phyloP scores from a whole-genome alignment of 2,113 vertebrate genomes.

The Xiphophorus hellerii region DNA sequence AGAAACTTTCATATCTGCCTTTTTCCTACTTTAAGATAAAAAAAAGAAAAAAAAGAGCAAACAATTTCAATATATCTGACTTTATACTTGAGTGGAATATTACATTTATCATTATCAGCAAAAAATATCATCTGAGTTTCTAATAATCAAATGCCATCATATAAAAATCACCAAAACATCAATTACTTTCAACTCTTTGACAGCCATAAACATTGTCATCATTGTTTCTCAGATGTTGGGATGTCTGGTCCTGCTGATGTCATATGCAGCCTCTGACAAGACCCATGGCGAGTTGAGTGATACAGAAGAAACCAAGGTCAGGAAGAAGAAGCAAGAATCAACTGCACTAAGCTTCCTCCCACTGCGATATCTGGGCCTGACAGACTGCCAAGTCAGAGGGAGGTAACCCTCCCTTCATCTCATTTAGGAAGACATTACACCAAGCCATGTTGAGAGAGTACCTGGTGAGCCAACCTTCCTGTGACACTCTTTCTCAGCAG shows the following conservation, averaged over 20 bases:
- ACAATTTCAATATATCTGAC: no score
- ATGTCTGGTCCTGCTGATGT: slow-evolving; percentile 15
- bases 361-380: slow-evolving; percentile 63
- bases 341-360: slow-evolving; percentile 58
- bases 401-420: slow-evolving; percentile 51
- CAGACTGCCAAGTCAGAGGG: slow-evolving; percentile 67
- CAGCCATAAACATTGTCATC: slow-evolving; percentile 3
- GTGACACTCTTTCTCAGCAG: slow-evolving; percentile 16
- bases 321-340: slow-evolving; percentile 47
- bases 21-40: no score
- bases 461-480: slow-evolving; percentile 56
- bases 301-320: slow-evolving; percentile 63
- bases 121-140: neutral
- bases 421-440: slow-evolving; percentile 66
- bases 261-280: slow-evolving; percentile 14
- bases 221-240: neutral
- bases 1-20: no score
- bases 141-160: neutral
- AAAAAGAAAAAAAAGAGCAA: no score
- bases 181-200: neutral
- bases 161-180: neutral
- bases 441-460: slow-evolving; percentile 40
- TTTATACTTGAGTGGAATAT: neutral
- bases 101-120: neutral
- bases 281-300: slow-evolving; percentile 39